Evolutionary conservation across 2,888 invertebrate genomes (phyloP).

Genomic region (Osedax frankpressi): DNA sequence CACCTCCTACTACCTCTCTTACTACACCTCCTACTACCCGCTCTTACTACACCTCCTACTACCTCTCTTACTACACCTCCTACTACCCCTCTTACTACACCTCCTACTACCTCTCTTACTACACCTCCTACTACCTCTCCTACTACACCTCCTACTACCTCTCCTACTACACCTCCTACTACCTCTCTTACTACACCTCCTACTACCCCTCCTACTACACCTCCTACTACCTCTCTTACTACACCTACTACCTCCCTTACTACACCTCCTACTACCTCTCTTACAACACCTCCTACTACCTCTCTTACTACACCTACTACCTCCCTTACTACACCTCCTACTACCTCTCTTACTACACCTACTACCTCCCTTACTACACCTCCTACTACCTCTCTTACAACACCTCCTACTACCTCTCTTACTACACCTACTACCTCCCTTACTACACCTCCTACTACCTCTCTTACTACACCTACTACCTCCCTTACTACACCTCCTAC

Average conservation of each 20-base stretch:
- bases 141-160: slow-evolving; percentile 37
- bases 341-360: too few relatives aligned
- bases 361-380: too few relatives aligned
- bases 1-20: slow-evolving; percentile 38
- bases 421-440: too few relatives aligned
- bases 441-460: too few relatives aligned
- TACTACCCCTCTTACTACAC: slow-evolving; percentile 50
- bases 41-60: slow-evolving; percentile 45
- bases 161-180: slow-evolving; percentile 44
- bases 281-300: slow-evolving; percentile 47
- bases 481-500: too few relatives aligned
- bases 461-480: too few relatives aligned
- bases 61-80: slow-evolving; percentile 47
- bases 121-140: slow-evolving; percentile 40
- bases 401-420: too few relatives aligned
- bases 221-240: slow-evolving; percentile 47
- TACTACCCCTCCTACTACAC: slow-evolving; percentile 45
- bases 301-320: slow-evolving; percentile 24
- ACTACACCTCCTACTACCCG: slow-evolving; percentile 38
- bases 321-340: slow-evolving; percentile 49
- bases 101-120: slow-evolving; percentile 34
- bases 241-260: slow-evolving; percentile 40
- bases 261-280: slow-evolving; percentile 34
- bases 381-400: too few relatives aligned
- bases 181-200: slow-evolving; percentile 49